Percentiles rank a stretch among this genome's conserved stretches.
Conservation (phyloP, 2,888 invertebrate genomes). For the Empis stercorea region DNA sequence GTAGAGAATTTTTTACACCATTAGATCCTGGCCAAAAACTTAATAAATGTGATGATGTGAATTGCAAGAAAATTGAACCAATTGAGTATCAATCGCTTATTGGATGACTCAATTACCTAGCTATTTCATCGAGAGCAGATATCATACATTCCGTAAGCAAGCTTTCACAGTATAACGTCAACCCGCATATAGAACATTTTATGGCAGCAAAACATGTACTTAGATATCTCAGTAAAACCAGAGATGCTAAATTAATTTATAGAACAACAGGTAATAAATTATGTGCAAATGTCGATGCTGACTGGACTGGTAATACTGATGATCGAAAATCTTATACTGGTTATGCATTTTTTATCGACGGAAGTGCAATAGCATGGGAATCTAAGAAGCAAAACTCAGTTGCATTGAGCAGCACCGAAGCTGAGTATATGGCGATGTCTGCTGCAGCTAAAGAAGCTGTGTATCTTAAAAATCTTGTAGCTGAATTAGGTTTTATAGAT, state of each 20-base stretch:
- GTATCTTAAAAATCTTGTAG: constrained; percentile 5
- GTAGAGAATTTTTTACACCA: constrained; percentile 4
- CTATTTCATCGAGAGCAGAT: constrained; percentile 11
- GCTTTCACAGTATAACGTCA: constrained; percentile 8
- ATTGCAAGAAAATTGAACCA: constrained; percentile 3
- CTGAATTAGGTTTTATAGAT: constrained; percentile 2
- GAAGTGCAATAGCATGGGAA: constrained; percentile 9
- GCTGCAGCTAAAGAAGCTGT: constrained; percentile 11
- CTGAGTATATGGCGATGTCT: constrained; percentile 13
- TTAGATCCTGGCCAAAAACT: constrained; percentile 7
- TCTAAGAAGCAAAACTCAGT: constrained; percentile 11
- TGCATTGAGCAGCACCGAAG: constrained; percentile 10
- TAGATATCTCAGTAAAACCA: constrained; percentile 8
- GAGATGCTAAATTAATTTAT: constrained; percentile 6
- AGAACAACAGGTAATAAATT: constrained; percentile 7
- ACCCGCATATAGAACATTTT: constrained; percentile 7
- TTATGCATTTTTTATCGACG: constrained; percentile 7
- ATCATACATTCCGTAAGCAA: constrained; percentile 8
- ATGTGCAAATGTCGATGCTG: constrained; percentile 11
- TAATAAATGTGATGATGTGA: neutral
- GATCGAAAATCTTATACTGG: constrained; percentile 13
- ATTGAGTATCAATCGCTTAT: constrained; percentile 8
- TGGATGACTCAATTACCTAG: constrained; percentile 10
- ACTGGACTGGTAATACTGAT: constrained; percentile 12
- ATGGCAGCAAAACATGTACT: constrained; percentile 10